A percentile compares a stretch with the other conserved stretches of the same genome.
phyloP scores from a whole-genome alignment of 2,113 vertebrate species.

The Hippopotamus amphibius region DNA sequence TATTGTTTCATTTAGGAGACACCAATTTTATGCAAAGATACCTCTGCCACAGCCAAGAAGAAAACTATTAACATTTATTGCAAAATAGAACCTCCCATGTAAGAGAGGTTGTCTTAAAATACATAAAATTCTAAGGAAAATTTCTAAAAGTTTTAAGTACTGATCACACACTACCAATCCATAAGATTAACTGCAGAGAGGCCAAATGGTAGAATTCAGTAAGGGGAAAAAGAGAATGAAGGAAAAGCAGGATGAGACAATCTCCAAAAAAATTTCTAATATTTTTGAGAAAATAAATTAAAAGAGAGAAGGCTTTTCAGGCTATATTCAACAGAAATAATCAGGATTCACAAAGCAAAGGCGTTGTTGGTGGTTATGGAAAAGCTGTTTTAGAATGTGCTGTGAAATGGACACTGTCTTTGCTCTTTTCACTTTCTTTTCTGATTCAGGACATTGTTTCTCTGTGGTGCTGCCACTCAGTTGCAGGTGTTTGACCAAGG shows the following conservation, averaged over 20 bases:
- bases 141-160: neutral
- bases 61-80: neutral
- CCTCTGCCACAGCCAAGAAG: neutral
- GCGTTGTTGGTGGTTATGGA: neutral
- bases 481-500: neutral
- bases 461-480: neutral
- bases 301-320: neutral
- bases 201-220: neutral
- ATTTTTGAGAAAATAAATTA: neutral
- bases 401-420: neutral
- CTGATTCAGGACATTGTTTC: neutral
- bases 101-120: neutral
- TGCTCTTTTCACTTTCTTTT: neutral
- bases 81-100: neutral
- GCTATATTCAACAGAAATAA: neutral
- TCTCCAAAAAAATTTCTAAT: neutral
- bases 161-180: neutral
- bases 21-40: neutral
- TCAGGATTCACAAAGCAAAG: neutral
- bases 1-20: neutral
- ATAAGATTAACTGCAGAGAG: neutral
- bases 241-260: neutral
- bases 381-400: neutral
- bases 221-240: neutral
- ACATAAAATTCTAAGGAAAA: neutral